Conservation (phyloP, 2,888 invertebrate species). For the Drosophila villosipedis region DNA sequence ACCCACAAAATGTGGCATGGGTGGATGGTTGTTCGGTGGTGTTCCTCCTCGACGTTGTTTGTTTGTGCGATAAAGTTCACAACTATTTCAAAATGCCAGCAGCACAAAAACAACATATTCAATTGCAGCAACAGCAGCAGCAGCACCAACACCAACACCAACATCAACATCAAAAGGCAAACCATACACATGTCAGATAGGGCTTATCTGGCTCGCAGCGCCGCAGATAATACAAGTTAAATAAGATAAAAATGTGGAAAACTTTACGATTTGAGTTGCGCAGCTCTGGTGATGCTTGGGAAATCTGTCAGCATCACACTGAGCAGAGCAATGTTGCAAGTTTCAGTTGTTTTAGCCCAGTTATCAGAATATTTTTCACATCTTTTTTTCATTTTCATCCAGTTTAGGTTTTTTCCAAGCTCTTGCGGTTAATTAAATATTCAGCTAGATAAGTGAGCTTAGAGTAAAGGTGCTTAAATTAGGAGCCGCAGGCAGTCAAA, state of each 20-base stretch:
- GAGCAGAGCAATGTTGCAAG: conserved; percentile 44
- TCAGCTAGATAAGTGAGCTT: conserved; percentile 70
- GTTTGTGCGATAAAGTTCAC: conserved; percentile 66
- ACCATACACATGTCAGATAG: conserved; percentile 66
- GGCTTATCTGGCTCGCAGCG: conserved; percentile 61
- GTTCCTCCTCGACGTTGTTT: conserved; percentile 23
- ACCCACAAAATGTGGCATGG: conserved; percentile 61
- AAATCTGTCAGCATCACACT: conserved; percentile 35
- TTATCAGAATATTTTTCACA: conserved; percentile 44
- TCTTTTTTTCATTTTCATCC: conserved; percentile 41
- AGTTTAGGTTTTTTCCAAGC: conserved; percentile 1
- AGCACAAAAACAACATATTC: conserved; percentile 22
- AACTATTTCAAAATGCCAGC: conserved; percentile 71
- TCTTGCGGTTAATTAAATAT: conserved; percentile 78
- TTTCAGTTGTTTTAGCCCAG: conserved; percentile 56
- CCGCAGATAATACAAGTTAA: conserved; percentile 70
- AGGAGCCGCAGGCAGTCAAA: conserved; percentile 37
- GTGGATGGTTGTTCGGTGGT: conserved; percentile 12
- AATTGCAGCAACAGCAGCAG: conserved; percentile 15
- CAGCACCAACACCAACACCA: conserved; percentile 21
- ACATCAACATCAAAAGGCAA: conserved; percentile 44
- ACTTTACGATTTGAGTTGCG: conserved; percentile 20
- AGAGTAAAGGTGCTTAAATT: conserved; percentile 66
- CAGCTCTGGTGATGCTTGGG: conserved; percentile 20
- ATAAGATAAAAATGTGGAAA: conserved; percentile 65